Base-by-base conservation (phyloP, 2,113 vertebrate genomes). In the Pimephales promelas region DNA sequence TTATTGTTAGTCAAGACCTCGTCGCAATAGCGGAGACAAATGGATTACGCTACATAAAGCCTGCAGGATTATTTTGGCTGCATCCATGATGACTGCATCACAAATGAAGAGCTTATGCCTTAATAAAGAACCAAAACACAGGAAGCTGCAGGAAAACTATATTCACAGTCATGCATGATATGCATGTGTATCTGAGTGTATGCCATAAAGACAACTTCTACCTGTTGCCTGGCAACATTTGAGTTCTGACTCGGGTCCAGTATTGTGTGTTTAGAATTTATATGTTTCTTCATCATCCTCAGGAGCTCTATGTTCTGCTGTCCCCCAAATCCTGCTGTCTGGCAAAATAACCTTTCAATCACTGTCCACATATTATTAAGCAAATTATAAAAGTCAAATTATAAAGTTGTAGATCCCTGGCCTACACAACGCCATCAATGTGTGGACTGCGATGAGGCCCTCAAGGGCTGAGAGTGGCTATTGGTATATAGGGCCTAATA, bases 201-300 rank as follows among this genome's bases (percentile, higher is more conserved):
- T 81, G 81, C 87, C 31, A 75, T 81, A 64, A 83, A 85, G 47
- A 57, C 49, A 70, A 79, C 52, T 31, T 47, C 80, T 73, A 81
- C 64, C 83, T 72, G 85, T 88, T 88, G 85, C 85, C 80, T 83
- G 87, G 87, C 83, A 86, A 86, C 85, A 73, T 85, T 47, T 66
- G 71, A 73, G 77, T 83, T 79, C 56, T 62, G 18, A 75, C 56
- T 77, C 56, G 14, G 36, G 72, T 40, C 59, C 52, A 80, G 72
- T 75, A 20, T 54, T 56, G 54, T 64, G 74, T 70, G 40, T 64
- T 86, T 66, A 57, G 54, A 84, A 43, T 43, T 45, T 59, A 78
- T 26, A 62, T 26, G 14, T 20, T n/a, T 61, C 11, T 43, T 31
- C 78, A 66, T 34, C 16, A 49, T 49, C 59, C 59, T 66, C 43